These are phyloP conservation scores for Zosterops lateralis DNA, from an alignment of 2,113 vertebrate species.

Conservation along the genomic window DNA sequence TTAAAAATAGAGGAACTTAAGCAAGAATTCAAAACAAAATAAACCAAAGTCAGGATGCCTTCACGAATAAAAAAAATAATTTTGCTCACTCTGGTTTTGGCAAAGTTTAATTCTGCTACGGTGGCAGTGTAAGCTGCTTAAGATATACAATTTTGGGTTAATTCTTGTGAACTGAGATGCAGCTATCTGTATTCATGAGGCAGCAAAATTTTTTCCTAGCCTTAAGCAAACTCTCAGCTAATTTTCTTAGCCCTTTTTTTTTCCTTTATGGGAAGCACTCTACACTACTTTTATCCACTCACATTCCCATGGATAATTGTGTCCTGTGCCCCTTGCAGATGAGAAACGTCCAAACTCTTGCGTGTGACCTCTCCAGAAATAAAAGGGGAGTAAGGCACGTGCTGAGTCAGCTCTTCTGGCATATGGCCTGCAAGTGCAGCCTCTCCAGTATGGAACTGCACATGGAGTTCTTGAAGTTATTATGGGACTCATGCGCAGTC, in stretches of 20 bases:
- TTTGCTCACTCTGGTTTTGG: neutral
- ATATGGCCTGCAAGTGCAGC: fast-evolving
- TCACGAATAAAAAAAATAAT: neutral
- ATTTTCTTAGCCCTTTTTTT: neutral
- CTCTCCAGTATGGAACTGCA: neutral
- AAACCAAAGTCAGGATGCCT: neutral
- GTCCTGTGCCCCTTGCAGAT: neutral
- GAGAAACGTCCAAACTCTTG: neutral
- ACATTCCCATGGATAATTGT: neutral
- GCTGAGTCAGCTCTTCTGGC: neutral
- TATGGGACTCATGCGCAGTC: neutral
- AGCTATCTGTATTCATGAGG: neutral
- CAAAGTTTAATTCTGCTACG: neutral
- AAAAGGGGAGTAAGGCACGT: neutral
- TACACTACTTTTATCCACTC: neutral
- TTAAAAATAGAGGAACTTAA: neutral
- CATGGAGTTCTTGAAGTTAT: neutral
- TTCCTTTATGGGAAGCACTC: neutral
- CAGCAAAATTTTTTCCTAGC: neutral
- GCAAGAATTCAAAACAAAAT: neutral
- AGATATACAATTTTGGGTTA: neutral
- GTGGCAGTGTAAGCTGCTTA: neutral
- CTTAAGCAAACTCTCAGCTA: neutral
- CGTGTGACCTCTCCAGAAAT: neutral
- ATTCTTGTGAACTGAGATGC: neutral